These are phyloP conservation scores for Megamerina dolium DNA, from an alignment of 2,888 invertebrate species.

Conservation along the genomic window DNA sequence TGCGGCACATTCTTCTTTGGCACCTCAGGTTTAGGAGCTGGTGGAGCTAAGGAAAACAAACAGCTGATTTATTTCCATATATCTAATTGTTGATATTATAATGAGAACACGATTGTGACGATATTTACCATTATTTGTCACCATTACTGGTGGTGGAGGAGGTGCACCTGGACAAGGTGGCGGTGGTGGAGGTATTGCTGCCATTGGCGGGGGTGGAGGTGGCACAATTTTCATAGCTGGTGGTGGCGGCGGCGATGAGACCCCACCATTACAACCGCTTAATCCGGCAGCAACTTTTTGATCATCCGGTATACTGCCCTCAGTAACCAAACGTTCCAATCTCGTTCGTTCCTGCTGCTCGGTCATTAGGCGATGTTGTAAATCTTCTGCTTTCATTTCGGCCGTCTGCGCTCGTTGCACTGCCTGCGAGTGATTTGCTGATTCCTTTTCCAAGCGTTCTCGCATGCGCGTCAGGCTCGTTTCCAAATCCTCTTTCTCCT, in stretches of 20 bases:
- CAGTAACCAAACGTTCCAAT: slow-evolving; percentile 78
- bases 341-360: slow-evolving; percentile 76
- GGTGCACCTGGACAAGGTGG: slow-evolving; percentile 51
- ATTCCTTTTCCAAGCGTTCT: slow-evolving; percentile 83
- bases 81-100: neutral
- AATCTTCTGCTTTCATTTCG: slow-evolving; percentile 55
- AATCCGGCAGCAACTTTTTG: slow-evolving; percentile 70
- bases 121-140: slow-evolving; percentile 47
- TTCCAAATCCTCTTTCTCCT: slow-evolving; percentile 90
- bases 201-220: slow-evolving; percentile 47
- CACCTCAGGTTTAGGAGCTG: slow-evolving; percentile 55
- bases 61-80: neutral
- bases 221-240: slow-evolving; percentile 41
- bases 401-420: slow-evolving; percentile 62
- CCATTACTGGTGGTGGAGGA: slow-evolving; percentile 40
- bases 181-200: slow-evolving; percentile 52
- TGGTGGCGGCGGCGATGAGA: slow-evolving; percentile 53
- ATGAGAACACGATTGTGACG: neutral
- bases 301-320: slow-evolving; percentile 89
- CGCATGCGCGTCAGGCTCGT: slow-evolving; percentile 74
- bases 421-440: slow-evolving; percentile 79
- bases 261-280: slow-evolving; percentile 51
- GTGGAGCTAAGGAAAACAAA: slow-evolving; percentile 40
- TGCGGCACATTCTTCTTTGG: slow-evolving; percentile 86
- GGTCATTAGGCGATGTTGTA: slow-evolving; percentile 63